phyloP scores from a whole-genome alignment of 2,113 vertebrate genomes.

The Physeter macrocephalus region DNA sequence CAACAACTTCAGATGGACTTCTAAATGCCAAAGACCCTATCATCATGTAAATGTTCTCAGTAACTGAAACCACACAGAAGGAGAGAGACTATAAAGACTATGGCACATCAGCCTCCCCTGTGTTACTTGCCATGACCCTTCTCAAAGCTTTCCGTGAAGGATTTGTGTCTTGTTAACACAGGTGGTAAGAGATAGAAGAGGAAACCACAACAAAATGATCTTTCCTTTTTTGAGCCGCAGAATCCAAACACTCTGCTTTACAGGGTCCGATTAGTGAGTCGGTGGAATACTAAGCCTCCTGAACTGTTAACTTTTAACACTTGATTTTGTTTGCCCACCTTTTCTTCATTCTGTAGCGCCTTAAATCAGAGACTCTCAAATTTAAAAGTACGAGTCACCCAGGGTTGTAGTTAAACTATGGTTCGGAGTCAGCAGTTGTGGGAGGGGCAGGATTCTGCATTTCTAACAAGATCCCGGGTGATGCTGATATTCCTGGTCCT shows the following conservation, averaged over 20 bases:
- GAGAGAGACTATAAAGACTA: neutral
- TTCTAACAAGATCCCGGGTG: neutral
- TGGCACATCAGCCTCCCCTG: neutral
- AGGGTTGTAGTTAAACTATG: neutral
- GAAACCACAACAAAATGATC: neutral
- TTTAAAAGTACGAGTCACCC: neutral
- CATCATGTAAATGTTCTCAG: neutral
- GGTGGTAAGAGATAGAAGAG: neutral
- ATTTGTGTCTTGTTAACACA: neutral
- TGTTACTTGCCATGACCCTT: neutral
- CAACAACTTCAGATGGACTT: neutral
- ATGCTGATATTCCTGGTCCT: neutral
- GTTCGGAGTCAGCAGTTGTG: neutral
- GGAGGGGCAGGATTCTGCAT: neutral
- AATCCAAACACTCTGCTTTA: neutral
- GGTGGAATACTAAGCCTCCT: neutral
- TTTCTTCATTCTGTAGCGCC: neutral
- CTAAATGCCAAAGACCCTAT: neutral
- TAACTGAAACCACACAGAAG: neutral
- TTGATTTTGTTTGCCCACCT: neutral
- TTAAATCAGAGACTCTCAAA: neutral
- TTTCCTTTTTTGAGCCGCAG: neutral
- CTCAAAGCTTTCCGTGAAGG: neutral
- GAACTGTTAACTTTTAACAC: conserved; percentile 8
- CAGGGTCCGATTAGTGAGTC: neutral